Evolutionary conservation across 2,113 vertebrate species (phyloP).

Genomic region (Prolemur simus): DNA sequence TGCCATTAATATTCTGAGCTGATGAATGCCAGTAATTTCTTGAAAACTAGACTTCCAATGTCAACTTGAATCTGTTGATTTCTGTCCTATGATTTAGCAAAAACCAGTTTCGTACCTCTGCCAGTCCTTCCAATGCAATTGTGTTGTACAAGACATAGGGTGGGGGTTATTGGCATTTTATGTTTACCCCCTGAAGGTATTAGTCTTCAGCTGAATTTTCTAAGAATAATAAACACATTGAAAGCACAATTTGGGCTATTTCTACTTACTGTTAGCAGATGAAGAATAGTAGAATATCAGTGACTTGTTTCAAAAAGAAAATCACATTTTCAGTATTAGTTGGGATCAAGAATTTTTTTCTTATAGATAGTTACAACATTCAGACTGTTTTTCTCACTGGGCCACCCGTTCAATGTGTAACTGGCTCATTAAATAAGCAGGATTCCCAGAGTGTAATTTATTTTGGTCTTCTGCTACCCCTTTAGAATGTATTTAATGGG

Average conservation of each 20-base stretch:
- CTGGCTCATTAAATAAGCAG: background rate
- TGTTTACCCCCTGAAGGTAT: background rate
- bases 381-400: background rate
- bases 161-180: background rate
- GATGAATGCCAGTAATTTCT: slow-evolving; percentile 70
- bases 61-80: slow-evolving; percentile 71
- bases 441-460: background rate
- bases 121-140: background rate
- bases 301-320: slow-evolving; percentile 12
- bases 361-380: background rate
- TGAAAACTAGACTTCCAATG: slow-evolving; percentile 66
- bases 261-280: background rate
- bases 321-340: background rate
- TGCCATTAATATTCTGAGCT: slow-evolving; percentile 73
- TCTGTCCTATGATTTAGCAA: slow-evolving; percentile 51
- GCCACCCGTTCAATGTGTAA: background rate
- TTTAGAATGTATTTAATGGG: background rate
- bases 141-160: background rate
- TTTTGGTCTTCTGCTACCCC: background rate
- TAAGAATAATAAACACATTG: background rate
- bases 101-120: slow-evolving; percentile 35
- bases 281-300: background rate
- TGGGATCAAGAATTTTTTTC: background rate
- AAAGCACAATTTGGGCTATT: background rate
- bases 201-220: slow-evolving; percentile 2